Base-by-base conservation (phyloP, 2,888 invertebrate species). In the Euzophera pinguis region DNA sequence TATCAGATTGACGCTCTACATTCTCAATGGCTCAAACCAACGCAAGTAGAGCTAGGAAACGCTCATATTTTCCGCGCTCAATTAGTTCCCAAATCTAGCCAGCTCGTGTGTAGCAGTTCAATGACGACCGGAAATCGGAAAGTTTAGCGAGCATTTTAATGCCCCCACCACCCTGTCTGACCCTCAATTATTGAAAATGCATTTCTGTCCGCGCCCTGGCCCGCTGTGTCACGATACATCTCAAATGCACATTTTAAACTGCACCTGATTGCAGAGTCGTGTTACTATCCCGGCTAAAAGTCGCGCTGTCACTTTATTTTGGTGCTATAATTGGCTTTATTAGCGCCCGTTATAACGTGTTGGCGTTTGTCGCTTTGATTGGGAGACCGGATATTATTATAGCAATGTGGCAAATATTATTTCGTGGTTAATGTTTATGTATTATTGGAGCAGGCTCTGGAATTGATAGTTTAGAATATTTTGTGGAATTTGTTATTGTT, bases 161-260 rank as follows among this genome's bases (percentile, higher is more conserved):
- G 67, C 78, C 82, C 74, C 84, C 83, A 71, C 79, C 78, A 70
- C 79, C 87, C 84, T 68, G 89, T 90, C 89, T 89, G 89, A 87
- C 88, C 86, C 81, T 89, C 86, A 89, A 90, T 90, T 89, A 90
- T 90, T 89, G 89, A 89, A 89, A 89, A 89, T 89, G 86, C 87
- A 88, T 85, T 84, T 78, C 78, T 75, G 81, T 74, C 81, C 83
- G 85, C 85, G 84, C 85, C 84, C 83, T 74, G 78, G 77, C 75
- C 78, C 73, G 75, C 56, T 71, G 71, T 69, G 67, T 67, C 67
- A 59, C 65, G 65, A 75, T 81, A 71, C 87, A 90, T 90, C 73
- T 82, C 82, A 84, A 89, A 90, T 90, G 90, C 89, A 89, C 90
- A 90, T 90, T 90, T 90, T 89, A 88, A 90, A 89, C 88, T 83